Base-by-base conservation (phyloP, 2,113 vertebrate species). In the Oxyura jamaicensis region DNA sequence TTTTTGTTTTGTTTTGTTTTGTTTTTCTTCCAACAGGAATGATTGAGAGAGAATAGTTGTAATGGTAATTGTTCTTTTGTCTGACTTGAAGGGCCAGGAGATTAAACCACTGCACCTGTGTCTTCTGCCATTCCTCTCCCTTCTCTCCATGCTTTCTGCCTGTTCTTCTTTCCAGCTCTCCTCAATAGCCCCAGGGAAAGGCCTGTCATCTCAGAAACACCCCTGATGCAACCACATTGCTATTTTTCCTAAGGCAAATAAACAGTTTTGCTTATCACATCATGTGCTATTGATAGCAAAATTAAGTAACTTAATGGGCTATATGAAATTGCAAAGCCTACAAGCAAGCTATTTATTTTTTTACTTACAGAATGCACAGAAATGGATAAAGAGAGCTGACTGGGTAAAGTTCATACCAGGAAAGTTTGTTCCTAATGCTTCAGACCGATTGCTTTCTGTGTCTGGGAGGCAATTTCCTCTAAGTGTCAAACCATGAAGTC, bases 211-310 rank as follows among this genome's bases (percentile, higher is more conserved):
- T 97, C 90, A 85, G 93, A 97, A 97, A 91, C 93, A 92, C 83
- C 93, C 63, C 48, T 92, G 63, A 73, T 97, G 95, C 88, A 97
- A 96, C 95, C 91, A 83, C 86, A 71, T 86, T 87, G 96, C 96
- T 97, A 95, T 94, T 94, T 98, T 97, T 96, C 98, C 95, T 94
- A 74, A 90, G 98, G 98, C 98, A 97, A 97, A 94, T 97, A 98
- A 98, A 98, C 98, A 99, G 97, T 98, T 97, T 96, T 97, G 94
- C 97, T 98, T 98, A 98, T 98, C 98, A 98, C 98, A 98, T 99
- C 97, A 97, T 97, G 97, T 96, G 91, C 96, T 97, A 86, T 73
- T 96, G 96, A 97, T 91, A 96, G 96, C 94, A 86, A 97, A 87
- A 96, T 97, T 92, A 97, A 86, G 91, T 93, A 96, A 96, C 74